Evolutionary conservation across 1,140 invertebrate species (phyloP), one percentile per base, ranked within the genome.

Genomic region (Megalonaias nervosa): DNA sequence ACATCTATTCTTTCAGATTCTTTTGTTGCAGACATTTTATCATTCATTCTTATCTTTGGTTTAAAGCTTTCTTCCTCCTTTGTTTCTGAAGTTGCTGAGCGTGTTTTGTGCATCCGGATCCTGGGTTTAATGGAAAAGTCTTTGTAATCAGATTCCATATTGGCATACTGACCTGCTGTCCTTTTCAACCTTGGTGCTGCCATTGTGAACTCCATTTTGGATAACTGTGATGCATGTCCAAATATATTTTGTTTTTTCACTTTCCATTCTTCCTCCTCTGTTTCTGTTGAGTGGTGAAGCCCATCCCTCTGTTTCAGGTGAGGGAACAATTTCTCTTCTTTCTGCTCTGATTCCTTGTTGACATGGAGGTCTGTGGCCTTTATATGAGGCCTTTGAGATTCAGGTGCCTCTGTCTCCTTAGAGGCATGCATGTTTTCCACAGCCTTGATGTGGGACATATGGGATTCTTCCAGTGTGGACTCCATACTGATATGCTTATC

Each of bases 151-250:
- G 88, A 88, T 72, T 89, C 86, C 38, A 81, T 76, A 17, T 75
- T 84, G 6, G 86, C 82, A 64, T 87, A 83, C 58, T 80, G 81
- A 15, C 71, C 26, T 15, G 57, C 31, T 14, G 81, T 79, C 67
- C 79, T 74, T 75, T 85, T 86, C 31, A 89, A 60, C 64, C 74
- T 81, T 31, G 87, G 89, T 4, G 77, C 77, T 17, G 76, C 23
- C 23, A 86, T 67, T 65, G 67, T 56, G 71, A 79, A 71, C 16
- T 87, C 85, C 13, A 81, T 72, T 31, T 80, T 80, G 15, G 86
- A 86, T 56, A 89, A 55, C 66, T 90, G 74, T 38, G 87, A 87
- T 5, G 83, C 82, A 69, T 90, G 89, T 15, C 89, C 89, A 79
- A 85, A 88, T 16, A 85, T n/a, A 79, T 81, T 87, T 13, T 77